phyloP scores from a whole-genome alignment of 2,888 invertebrate genomes.

The Carpatolechia fugitivella region DNA sequence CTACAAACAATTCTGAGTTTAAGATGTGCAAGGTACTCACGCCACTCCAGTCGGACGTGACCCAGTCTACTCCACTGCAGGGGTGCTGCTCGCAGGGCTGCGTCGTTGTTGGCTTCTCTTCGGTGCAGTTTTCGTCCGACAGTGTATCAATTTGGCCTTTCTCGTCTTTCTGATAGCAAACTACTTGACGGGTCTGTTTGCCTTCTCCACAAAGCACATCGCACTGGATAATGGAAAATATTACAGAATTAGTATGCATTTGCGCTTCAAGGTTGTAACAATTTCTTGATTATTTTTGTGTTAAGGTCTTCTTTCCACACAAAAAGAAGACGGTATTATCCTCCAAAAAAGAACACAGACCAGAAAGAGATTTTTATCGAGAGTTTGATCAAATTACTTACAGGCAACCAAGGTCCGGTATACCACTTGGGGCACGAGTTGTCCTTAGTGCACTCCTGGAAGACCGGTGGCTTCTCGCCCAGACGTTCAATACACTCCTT shows the following conservation, averaged over 20 bases:
- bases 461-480: constrained; percentile 84
- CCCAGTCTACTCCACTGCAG: constrained; percentile 96
- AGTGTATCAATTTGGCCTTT: constrained; percentile 82
- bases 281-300: too few species aligned
- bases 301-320: too few species aligned
- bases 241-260: not conserved
- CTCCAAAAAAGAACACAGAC: not conserved
- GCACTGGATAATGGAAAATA: constrained; percentile 79
- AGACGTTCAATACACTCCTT: constrained; percentile 83
- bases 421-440: constrained; percentile 92
- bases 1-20: too few species aligned
- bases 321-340: too few species aligned
- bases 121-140: constrained; percentile 81
- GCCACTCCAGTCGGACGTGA: constrained; percentile 91
- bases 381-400: constrained; percentile 54
- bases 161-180: constrained; percentile 85
- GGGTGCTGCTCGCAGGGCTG: constrained; percentile 87
- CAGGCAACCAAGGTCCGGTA: constrained; percentile 93
- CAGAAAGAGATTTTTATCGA: too few species aligned
- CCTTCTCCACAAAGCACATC: constrained; percentile 95
- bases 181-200: constrained; percentile 87
- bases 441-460: constrained; percentile 87
- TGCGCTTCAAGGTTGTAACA: too few species aligned
- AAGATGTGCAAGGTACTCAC: constrained; percentile 76
- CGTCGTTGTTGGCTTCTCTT: constrained; percentile 84